Evolutionary conservation across 1,140 invertebrate species (phyloP), one percentile per base, ranked within the genome.

Genomic region (Penaeus indicus): DNA sequence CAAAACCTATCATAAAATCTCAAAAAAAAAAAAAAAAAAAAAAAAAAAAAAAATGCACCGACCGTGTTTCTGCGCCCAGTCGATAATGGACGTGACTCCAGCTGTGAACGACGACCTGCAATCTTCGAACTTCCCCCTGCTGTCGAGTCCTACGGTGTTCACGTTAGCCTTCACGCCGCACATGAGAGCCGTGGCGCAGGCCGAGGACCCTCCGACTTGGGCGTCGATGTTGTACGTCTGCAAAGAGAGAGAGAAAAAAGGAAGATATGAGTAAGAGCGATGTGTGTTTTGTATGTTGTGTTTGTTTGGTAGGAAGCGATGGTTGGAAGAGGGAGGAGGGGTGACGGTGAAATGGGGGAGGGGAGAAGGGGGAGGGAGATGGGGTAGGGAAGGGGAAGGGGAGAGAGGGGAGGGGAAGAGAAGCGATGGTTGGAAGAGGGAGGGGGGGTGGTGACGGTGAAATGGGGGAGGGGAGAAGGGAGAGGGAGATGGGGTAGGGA

Each of bases 221-320:
- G 96, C 96, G 92, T 98, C 95, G 2, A 95, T 95, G 89, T 96
- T 97, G 92, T 98, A 99, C 0, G 97, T 98, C 97, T 98, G 92
- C 25, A 82, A 87, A n/a, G 77, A 22, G 81, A 19, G 54, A 13
- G 21, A 64, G 19, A 42, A 61, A 67, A 42, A 61, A 67, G 21
- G 64, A 67, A 22, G 64, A 25, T 67, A 25, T 25, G 67, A 25
- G 13, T 72, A 72, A 25, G 32, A 1, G 22, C 82, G 22, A 19
- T 22, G 64, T 63, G 22, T 32, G 19, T 21, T 32, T 22, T 19
- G 72, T 32, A 5, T 38, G 32, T 13, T 78, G 32, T 78, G 32
- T 11, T 22, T n/a, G 54, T 11, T 77, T 77, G n/a, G 8, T 22
- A 27, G 75, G 25, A 54, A 16, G 54, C 10, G 54, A 27, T 38